Percentiles rank a stretch among this genome's conserved stretches.
phyloP scores from a whole-genome alignment of 2,888 invertebrate species.

The Eupithecia subumbrata region DNA sequence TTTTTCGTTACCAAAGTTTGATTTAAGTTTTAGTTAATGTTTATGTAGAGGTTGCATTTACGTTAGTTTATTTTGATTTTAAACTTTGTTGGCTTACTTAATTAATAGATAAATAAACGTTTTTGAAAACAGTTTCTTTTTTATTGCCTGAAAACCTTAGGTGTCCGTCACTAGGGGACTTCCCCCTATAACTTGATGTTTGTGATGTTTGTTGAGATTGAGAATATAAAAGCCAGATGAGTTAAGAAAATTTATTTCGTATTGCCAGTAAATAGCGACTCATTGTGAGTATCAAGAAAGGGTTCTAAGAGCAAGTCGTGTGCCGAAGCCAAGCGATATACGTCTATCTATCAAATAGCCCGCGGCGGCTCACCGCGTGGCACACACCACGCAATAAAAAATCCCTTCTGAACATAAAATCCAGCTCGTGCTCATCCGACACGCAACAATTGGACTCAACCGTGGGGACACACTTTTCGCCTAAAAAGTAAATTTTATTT shows the following conservation, averaged over 20 bases:
- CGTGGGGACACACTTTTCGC: conserved; percentile 76
- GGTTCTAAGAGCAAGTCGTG: conserved; percentile 59
- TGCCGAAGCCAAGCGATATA: conserved; percentile 53
- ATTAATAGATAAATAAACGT: no score
- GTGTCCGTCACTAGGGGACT: no score
- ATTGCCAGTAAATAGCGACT: conserved; percentile 32
- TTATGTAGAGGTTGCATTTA: no score
- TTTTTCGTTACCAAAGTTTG: no score
- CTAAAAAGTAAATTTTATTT: conserved; percentile 81
- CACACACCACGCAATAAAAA: conserved; percentile 80
- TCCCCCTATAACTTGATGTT: no score
- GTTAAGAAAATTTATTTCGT: not conserved
- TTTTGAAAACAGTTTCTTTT: no score
- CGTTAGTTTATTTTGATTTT: no score
- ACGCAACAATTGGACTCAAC: conserved; percentile 82
- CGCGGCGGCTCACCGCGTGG: conserved; percentile 55
- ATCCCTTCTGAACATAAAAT: conserved; percentile 78
- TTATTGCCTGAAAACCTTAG: no score
- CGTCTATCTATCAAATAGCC: conserved; percentile 42
- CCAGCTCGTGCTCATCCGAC: conserved; percentile 83
- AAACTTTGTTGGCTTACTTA: no score
- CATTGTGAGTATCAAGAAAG: conserved; percentile 50
- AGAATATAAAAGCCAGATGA: not conserved
- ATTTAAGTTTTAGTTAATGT: no score
- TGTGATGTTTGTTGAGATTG: no score